Evolutionary conservation across 92 coral and sea anemone genomes (phyloP), one percentile per base, ranked within the genome.

Genomic region (Nematostella vectensis): DNA sequence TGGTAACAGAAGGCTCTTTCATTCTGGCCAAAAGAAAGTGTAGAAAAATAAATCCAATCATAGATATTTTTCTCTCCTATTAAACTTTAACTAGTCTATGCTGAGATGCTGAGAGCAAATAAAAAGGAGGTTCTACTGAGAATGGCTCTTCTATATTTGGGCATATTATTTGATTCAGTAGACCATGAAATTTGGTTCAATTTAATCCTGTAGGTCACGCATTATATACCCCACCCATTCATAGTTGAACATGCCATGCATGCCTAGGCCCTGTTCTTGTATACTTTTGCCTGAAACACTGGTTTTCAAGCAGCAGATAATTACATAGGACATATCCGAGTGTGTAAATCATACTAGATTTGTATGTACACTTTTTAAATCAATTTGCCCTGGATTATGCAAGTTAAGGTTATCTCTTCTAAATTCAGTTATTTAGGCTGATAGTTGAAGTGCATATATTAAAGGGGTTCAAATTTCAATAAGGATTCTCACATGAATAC

Each of bases 121-220:
- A n/a, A n/a, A 8, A 8, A 8, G 8, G 15, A 36, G 9, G 15
- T 36, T 15, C 15, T 8, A 8, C 42, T 36, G 8, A 8, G 9
- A 8, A n/a, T n/a, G n/a, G 4, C 18, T 45, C 51, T 45, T 59
- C 79, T 78, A 78, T 78, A 78, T 78, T 65, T 64, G 85, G 85
- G 54, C 79, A 78, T 71, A 63, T 59, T 78, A 78, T 78, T 58
- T 26, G 57, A 45, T 17, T 45, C 51, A 6, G 4, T 19, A 19
- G 23, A 45, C 51, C 21, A 22, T 45, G 51, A 45, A 45, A 45
- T 45, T 36, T 11, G 18, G 12, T 17, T 11, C 23, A 9, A 19
- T 17, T 45, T 45, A 19, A 45, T 45, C 51, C 23, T 10, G 9
- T 9, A 45, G 51, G 51, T 45, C 51, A 45, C 51, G 23, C 51